A percentile compares a stretch with the other conserved stretches of the same genome.
Evolutionary conservation across 2,888 invertebrate genomes (phyloP).

Genomic region (Drosophila fulvimacula): DNA sequence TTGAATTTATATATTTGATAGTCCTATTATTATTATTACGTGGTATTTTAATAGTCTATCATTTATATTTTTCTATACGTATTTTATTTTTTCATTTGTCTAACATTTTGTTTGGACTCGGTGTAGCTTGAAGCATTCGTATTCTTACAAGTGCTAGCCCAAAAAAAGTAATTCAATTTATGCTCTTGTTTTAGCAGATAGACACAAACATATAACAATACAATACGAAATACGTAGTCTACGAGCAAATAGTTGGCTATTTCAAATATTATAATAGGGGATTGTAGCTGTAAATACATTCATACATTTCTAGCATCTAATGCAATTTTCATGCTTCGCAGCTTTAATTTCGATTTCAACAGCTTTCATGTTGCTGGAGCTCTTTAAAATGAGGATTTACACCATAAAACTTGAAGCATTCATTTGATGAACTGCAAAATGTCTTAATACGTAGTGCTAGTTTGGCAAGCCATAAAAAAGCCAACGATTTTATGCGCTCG

Average conservation of each 20-base stretch:
- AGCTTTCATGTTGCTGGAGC: constrained; percentile 12
- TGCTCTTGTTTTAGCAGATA: constrained; percentile 28
- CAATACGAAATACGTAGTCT: constrained; percentile 7
- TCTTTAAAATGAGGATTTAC: constrained; percentile 18
- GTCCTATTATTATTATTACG: neutral
- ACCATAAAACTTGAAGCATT: constrained; percentile 16
- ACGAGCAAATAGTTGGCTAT: constrained; percentile 30
- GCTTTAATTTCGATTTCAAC: constrained; percentile 42
- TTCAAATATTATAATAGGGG: constrained; percentile 3
- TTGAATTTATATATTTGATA: neutral
- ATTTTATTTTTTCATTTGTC: constrained; percentile 3
- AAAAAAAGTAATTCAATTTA: constrained; percentile 62
- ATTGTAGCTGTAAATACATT: neutral
- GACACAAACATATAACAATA: constrained; percentile 24
- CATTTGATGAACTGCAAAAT: constrained; percentile 41
- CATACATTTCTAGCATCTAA: constrained; percentile 15
- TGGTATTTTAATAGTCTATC: constrained; percentile 6
- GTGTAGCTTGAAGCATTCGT: constrained; percentile 18
- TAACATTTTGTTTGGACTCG: constrained; percentile 36
- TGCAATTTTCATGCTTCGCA: constrained; percentile 58
- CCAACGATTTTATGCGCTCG: constrained; percentile 25
- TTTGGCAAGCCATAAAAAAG: constrained; percentile 40
- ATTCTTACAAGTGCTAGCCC: constrained; percentile 48
- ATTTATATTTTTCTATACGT: neutral
- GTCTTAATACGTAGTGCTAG: constrained; percentile 12